Conservation (phyloP, 2,113 vertebrate genomes). For the Halichoeres trimaculatus region DNA sequence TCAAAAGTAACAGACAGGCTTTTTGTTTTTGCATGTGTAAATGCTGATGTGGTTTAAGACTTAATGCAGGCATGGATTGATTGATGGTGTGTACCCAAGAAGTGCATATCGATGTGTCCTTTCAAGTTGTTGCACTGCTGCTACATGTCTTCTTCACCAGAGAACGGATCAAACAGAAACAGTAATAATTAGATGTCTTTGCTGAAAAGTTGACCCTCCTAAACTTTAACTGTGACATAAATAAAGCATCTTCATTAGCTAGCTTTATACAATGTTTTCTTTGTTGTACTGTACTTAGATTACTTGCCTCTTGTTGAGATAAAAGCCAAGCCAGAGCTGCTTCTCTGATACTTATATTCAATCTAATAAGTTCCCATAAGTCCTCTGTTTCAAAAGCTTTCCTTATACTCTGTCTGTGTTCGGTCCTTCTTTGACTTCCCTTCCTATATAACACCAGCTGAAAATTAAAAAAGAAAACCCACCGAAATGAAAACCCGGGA, state of each 20-base stretch:
- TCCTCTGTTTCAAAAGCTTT: conserved; percentile 41
- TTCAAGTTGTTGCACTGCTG: background rate
- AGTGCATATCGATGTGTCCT: background rate
- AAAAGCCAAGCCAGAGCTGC: conserved; percentile 5
- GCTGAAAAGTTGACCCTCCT: background rate
- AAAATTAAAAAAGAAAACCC: conserved; percentile 21
- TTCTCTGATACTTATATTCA: conserved; percentile 29
- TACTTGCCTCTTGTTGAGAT: background rate
- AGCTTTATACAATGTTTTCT: conserved; percentile 1
- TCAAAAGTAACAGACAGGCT: conserved; percentile 36
- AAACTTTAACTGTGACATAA: background rate
- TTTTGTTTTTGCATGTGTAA: conserved; percentile 64
- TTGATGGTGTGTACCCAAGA: background rate
- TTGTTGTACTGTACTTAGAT: conserved; percentile 13
- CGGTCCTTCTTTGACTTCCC: conserved; percentile 46
- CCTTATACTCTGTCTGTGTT: conserved; percentile 30
- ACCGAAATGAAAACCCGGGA: conserved; percentile 50
- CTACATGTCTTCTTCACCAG: background rate
- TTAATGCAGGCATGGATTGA: conserved; percentile 14
- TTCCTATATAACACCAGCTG: conserved; percentile 30
- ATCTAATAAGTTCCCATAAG: conserved; percentile 44
- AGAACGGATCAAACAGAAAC: background rate
- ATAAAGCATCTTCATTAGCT: background rate
- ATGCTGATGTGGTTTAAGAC: conserved; percentile 11
- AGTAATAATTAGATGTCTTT: background rate